phyloP scores from a whole-genome alignment of 1,140 invertebrate species.

The Ips typographus region DNA sequence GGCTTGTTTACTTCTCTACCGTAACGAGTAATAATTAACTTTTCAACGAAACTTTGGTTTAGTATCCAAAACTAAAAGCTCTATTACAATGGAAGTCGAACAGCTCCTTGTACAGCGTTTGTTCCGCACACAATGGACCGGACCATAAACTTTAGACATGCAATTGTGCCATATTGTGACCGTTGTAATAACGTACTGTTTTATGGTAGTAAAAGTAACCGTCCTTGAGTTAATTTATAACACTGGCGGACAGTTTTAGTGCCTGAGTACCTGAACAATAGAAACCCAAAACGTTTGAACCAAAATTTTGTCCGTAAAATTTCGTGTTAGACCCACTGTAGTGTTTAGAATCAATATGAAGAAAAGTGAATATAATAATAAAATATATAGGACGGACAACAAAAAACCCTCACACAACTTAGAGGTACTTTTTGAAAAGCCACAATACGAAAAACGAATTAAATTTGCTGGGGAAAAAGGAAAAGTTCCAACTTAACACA shows the following conservation, averaged over 20 bases:
- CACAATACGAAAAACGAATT: conserved; percentile 44
- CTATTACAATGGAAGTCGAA: not conserved
- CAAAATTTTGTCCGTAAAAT: too few relatives aligned
- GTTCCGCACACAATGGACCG: not conserved
- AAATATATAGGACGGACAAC: too few relatives aligned
- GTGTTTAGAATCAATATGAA: too few relatives aligned
- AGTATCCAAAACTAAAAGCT: not conserved
- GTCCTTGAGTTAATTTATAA: not conserved
- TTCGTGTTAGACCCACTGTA: too few relatives aligned
- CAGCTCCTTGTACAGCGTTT: not conserved
- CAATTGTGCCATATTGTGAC: not conserved
- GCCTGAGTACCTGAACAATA: too few relatives aligned
- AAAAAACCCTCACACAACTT: too few relatives aligned
- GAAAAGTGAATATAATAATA: too few relatives aligned
- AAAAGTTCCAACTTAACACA: conserved; percentile 48
- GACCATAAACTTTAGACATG: not conserved
- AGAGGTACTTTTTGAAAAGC: conserved; percentile 25
- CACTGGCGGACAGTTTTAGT: not conserved
- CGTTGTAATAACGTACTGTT: not conserved
- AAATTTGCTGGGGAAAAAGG: conserved; percentile 43
- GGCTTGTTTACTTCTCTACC: too few relatives aligned
- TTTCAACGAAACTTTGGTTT: not conserved
- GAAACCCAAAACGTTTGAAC: too few relatives aligned
- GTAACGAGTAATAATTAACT: not conserved
- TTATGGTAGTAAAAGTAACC: not conserved